Evolutionary conservation across 2,797 vertebrate species (phyloP), one percentile per base, ranked within the genome.

Genomic region (Cirrhinus molitorella): DNA sequence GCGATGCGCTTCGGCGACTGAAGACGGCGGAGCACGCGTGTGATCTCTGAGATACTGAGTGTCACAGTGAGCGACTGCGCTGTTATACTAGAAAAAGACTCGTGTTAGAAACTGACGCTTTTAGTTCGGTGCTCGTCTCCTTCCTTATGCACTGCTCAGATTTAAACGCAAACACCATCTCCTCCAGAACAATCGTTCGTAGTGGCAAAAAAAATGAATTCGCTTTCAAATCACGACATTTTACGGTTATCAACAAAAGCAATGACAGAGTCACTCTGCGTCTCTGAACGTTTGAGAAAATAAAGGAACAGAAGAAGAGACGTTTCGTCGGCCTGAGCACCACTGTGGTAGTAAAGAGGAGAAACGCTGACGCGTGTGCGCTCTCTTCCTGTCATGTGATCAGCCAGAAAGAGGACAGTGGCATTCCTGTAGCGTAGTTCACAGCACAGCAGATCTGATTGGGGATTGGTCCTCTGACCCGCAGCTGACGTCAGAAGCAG

Each of bases 11-110:
- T 4, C 57, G 9, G 61, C 61, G 53, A 57, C 21, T 11, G 37
- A 65, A 85, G 57, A 84, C 87, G 80, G 31, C 53, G 19, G 65
- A 49, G 81, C 71, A 77, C 71, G 55, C 71, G 55, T 17, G 65
- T 78, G 57, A 28, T 85, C 72, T 71, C 63, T 75, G 65, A 66
- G 37, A 65, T 31, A 47, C 80, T 3, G 21, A 74, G 53, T 10
- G 19, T 55, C 53, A 9, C 53, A 28, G 57, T 16, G 28, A 65
- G 61, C 61, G 28, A 65, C 61, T 31, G 59, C 59, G 4, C 59
- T 65, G 80, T 65, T 73, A 17, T 11, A 40, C 53, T 70, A 55
- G 40, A 68, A 43, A 70, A 4, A 25, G 21, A 25, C 53, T n/a
- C 19, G 9, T 3, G 28, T 65, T 8, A 40, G 65, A 67, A n/a